Evolutionary conservation across 1,140 invertebrate species (phyloP).

Genomic region (Nymphalis io): DNA sequence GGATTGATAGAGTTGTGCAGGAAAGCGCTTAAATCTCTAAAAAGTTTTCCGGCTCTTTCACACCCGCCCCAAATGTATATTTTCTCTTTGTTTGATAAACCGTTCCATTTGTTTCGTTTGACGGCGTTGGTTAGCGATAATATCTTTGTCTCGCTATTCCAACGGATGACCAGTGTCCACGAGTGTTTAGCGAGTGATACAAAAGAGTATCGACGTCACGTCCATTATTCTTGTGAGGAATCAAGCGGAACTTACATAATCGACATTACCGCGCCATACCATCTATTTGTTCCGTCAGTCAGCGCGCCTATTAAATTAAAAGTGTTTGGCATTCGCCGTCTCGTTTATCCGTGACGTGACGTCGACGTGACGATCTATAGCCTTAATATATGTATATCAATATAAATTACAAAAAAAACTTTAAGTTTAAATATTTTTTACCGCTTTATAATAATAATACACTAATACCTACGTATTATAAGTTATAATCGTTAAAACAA

Average conservation of each 20-base stretch:
- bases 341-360: background rate
- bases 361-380: background rate
- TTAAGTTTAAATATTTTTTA: too few species aligned
- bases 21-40: too few species aligned
- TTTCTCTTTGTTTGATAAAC: too few species aligned
- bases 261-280: background rate
- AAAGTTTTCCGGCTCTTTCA: too few species aligned
- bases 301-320: constrained; percentile 18
- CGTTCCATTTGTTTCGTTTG: too few species aligned
- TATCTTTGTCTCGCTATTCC: background rate
- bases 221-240: constrained; percentile 12
- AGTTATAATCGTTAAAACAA: too few species aligned
- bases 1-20: too few species aligned
- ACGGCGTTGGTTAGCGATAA: too few species aligned
- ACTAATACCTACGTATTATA: too few species aligned
- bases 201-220: constrained; percentile 21
- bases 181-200: constrained; percentile 4
- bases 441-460: too few species aligned
- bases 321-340: background rate
- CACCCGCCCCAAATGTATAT: too few species aligned
- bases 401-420: too few species aligned
- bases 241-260: constrained; percentile 21
- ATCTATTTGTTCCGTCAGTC: constrained; percentile 14
- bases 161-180: background rate
- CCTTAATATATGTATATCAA: background rate